Conservation (phyloP, 2,113 vertebrate species). For the Nanorana parkeri region DNA sequence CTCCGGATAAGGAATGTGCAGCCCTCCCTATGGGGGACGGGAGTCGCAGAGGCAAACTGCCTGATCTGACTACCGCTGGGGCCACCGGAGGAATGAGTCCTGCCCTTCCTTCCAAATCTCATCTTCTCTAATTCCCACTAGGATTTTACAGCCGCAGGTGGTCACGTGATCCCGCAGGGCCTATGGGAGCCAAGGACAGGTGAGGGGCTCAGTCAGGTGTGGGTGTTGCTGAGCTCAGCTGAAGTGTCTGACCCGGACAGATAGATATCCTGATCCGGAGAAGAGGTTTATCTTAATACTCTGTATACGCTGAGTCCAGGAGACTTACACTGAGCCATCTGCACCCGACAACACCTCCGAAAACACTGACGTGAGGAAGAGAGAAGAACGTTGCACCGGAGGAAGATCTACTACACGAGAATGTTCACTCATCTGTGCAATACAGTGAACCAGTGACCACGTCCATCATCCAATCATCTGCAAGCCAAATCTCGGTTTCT, state of each 20-base stretch:
- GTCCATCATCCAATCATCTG: too few species aligned
- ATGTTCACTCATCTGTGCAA: too few species aligned
- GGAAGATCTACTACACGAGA: too few species aligned
- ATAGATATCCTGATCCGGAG: slow-evolving; percentile 40
- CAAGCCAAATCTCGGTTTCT: too few species aligned
- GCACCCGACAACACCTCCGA: slow-evolving; percentile 15
- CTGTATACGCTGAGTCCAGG: slow-evolving; percentile 67
- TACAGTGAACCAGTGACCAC: too few species aligned
- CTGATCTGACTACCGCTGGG: slow-evolving; percentile 48
- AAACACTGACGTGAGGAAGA: not conserved
- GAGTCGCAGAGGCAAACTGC: slow-evolving; percentile 53
- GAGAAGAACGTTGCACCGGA: too few species aligned
- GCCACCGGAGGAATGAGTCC: slow-evolving; percentile 60
- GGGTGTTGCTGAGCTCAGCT: slow-evolving; percentile 81
- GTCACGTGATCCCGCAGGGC: slow-evolving; percentile 67
- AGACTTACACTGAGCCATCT: slow-evolving; percentile 49
- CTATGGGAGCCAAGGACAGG: slow-evolving; percentile 87
- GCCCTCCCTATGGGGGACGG: not conserved
- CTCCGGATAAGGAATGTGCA: not conserved
- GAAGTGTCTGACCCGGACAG: slow-evolving; percentile 65
- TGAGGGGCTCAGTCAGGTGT: slow-evolving; percentile 66
- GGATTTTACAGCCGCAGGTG: slow-evolving; percentile 74
- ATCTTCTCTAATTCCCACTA: slow-evolving; percentile 69
- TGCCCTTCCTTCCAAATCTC: slow-evolving; percentile 58
- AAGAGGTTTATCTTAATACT: slow-evolving; percentile 68